phyloP scores from a whole-genome alignment of 1,140 invertebrate species.

The Trachymyrmex septentrionalis region DNA sequence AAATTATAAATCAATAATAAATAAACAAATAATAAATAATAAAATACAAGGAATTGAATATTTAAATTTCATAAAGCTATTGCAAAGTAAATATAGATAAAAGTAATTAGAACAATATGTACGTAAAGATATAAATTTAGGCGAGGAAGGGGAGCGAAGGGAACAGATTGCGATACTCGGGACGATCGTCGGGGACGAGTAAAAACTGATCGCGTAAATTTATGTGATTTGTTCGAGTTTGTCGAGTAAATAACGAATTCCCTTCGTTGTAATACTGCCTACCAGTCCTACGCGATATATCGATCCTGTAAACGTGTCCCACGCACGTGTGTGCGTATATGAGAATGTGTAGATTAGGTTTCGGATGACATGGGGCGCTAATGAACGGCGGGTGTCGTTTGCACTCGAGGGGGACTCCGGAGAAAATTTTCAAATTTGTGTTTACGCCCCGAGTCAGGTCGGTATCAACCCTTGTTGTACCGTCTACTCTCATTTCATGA shows the following conservation, averaged over 20 bases:
- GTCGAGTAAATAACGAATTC: conserved; percentile 70
- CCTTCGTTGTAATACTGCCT: background rate
- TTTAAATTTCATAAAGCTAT: background rate
- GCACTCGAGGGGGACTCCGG: conserved; percentile 68
- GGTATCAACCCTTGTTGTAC: conserved; percentile 19
- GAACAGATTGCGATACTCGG: background rate
- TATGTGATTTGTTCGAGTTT: conserved; percentile 79
- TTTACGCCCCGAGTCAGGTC: conserved; percentile 65
- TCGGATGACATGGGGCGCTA: conserved; percentile 78
- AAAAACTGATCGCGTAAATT: conserved; percentile 80
- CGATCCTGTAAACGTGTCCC: conserved; percentile 49
- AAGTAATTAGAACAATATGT: background rate
- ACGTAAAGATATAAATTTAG: background rate
- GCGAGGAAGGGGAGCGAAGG: background rate
- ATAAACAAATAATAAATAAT: background rate
- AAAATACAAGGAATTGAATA: background rate
- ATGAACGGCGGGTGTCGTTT: conserved; percentile 81
- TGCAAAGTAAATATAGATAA: background rate
- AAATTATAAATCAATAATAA: background rate
- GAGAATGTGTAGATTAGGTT: conserved; percentile 75
- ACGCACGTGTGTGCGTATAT: conserved; percentile 42
- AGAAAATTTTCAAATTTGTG: conserved; percentile 77
- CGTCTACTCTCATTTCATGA: background rate
- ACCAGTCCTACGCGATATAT: conserved; percentile 55
- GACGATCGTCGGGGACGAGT: conserved; percentile 22